Conservation (phyloP, 1,140 invertebrate species). For the Caenorhabditis latens region DNA sequence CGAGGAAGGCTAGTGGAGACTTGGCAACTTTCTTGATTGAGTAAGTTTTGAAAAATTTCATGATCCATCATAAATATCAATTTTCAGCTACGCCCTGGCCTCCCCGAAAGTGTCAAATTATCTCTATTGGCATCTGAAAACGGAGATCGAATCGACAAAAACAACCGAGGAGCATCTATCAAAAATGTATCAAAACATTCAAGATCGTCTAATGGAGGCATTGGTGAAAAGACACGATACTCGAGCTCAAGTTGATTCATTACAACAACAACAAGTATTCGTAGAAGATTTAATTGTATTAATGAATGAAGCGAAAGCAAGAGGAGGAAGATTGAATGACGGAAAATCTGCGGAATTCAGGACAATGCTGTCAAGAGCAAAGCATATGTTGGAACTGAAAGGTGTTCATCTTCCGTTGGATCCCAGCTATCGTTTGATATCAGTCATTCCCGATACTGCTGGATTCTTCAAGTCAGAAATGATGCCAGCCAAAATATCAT, state of each 20-base stretch:
- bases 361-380: constrained; percentile 29
- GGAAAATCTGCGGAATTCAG: constrained; percentile 25
- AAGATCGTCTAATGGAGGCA: constrained; percentile 46
- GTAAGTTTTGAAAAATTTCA: background rate
- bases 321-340: constrained; percentile 83
- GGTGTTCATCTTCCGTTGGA: constrained; percentile 93
- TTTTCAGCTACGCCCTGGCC: constrained; percentile 51
- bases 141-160: constrained; percentile 75
- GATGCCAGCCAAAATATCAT: constrained; percentile 96
- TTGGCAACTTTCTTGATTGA: constrained; percentile 60
- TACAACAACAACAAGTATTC: constrained; percentile 78
- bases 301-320: constrained; percentile 83
- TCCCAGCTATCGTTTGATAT: constrained; percentile 80
- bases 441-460: constrained; percentile 88
- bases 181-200: constrained; percentile 68
- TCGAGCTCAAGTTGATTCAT: constrained; percentile 13
- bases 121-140: constrained; percentile 75
- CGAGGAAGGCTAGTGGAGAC: constrained; percentile 43
- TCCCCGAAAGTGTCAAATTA: constrained; percentile 64
- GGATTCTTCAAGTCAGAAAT: constrained; percentile 95
- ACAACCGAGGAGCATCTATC: constrained; percentile 56
- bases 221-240: constrained; percentile 10
- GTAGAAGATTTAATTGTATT: constrained; percentile 90
- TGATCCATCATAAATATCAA: background rate
- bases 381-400: constrained; percentile 88